phyloP scores from a whole-genome alignment of 2,888 invertebrate species.

The Apotomis turbidana region DNA sequence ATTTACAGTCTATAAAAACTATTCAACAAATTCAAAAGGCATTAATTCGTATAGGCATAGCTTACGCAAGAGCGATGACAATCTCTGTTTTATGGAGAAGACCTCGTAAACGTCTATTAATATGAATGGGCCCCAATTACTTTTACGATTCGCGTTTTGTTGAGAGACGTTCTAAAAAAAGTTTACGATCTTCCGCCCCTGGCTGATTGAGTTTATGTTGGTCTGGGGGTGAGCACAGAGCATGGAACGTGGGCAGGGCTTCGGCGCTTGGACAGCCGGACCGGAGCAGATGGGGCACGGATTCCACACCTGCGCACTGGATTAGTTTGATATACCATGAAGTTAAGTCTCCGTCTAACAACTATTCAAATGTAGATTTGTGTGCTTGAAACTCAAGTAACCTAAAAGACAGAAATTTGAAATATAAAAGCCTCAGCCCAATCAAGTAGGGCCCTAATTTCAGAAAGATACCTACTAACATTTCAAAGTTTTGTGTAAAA shows the following conservation, averaged over 20 bases:
- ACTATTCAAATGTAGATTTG: no score
- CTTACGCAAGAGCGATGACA: constrained; percentile 78
- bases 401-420: no score
- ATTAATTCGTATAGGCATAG: constrained; percentile 68
- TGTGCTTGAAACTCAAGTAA: no score
- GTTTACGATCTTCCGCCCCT: constrained; percentile 78
- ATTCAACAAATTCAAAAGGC: constrained; percentile 70
- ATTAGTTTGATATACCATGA: constrained; percentile 12
- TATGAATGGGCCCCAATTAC: constrained; percentile 84
- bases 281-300: constrained; percentile 69
- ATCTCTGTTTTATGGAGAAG: constrained; percentile 81
- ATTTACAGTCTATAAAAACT: constrained; percentile 70
- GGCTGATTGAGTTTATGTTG: constrained; percentile 70
- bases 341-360: neutral
- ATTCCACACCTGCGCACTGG: constrained; percentile 58
- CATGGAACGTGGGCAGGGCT: constrained; percentile 46
- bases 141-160: constrained; percentile 83
- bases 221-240: constrained; percentile 59
- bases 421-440: no score
- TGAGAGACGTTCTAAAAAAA: constrained; percentile 77
- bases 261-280: constrained; percentile 62
- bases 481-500: no score
- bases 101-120: constrained; percentile 84
- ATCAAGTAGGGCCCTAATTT: no score
- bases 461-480: no score